Base-by-base conservation (phyloP, 1,140 invertebrate genomes). In the Gryllus bimaculatus region DNA sequence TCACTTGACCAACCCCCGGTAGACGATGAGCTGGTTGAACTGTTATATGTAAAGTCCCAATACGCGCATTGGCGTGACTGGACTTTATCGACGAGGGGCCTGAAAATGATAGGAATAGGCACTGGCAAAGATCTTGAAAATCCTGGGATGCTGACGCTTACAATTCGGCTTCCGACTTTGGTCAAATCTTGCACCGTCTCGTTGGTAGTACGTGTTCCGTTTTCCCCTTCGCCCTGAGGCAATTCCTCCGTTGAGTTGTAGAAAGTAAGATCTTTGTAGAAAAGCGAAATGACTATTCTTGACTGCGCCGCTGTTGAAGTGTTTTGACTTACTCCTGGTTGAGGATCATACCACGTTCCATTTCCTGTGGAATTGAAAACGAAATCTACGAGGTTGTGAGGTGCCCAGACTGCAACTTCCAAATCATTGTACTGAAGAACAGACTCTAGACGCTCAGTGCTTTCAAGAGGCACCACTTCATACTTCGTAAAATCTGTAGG, bases 141-240 rank as follows among this genome's bases (percentile, higher is more conserved):
- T 0, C 89, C 88, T 3, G 89, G 89, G 81, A 90, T 85, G 8
- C 87, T 86, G 39, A 91, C 83, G 48, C 89, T 89, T 48, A 90
- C 83, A 39, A 91, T 85, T 15, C 87, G 85, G 48, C 79, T 83
- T 66, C 54, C 54, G 18, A 66, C 54, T 66, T 18, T 66, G 0
- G 54, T 66, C 18, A 13, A 18, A 3, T 18, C 18, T 66, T 66
- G 10, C 3, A 66, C 18, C 18, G 54, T 66, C 18, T 66, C 54
- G 54, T 66, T 66, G 10, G 10, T 66, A 3, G 54, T 66, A 0
- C 18, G 10, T 13, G 54, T 66, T 66, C 54, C 54, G 7, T 66
- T 66, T 10, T 13, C 10, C 54, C 18, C 54, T 13, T 66, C 54
- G 0, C 7, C 18, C 10, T 18, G 54, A 18, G 54, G 18, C 54